Conservation (phyloP, 2,888 invertebrate genomes). For the Drosophila gaucha region DNA sequence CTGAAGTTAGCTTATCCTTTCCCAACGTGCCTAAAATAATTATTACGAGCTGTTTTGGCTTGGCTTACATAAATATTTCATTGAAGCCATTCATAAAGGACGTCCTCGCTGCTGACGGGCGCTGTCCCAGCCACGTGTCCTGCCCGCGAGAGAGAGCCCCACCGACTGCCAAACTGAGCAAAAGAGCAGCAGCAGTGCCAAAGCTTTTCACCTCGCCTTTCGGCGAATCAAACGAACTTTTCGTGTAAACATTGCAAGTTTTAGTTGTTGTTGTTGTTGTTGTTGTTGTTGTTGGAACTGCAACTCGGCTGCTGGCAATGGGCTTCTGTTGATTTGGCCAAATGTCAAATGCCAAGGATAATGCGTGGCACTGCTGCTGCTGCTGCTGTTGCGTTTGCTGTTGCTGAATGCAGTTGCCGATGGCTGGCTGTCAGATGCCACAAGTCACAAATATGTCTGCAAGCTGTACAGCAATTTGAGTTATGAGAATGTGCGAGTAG, state of each 20-base stretch:
- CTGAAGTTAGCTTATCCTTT: conserved; percentile 2
- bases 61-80: conserved; percentile 67
- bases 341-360: conserved; percentile 77
- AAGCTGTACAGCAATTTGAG: not conserved
- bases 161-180: conserved; percentile 15
- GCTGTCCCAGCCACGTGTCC: conserved; percentile 58
- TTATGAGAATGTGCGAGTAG: not conserved
- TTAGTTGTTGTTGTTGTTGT: not conserved
- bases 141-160: conserved; percentile 23
- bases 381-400: conserved; percentile 3
- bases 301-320: conserved; percentile 28
- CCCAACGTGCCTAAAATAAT: conserved; percentile 34
- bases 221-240: conserved; percentile 8
- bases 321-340: conserved; percentile 32
- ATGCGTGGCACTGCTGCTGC: not conserved
- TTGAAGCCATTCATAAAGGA: conserved; percentile 75
- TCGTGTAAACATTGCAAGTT: conserved; percentile 45
- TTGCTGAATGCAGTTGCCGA: conserved; percentile 4
- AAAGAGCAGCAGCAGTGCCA: conserved; percentile 4
- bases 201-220: conserved; percentile 72
- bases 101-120: conserved; percentile 54
- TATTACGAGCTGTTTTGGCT: conserved; percentile 26
- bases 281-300: conserved; percentile 33
- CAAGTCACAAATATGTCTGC: not conserved
- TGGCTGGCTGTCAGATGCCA: conserved; percentile 4